Evolutionary conservation across 2,888 invertebrate species (phyloP).

Genomic region (Meiosimyza platycephala): DNA sequence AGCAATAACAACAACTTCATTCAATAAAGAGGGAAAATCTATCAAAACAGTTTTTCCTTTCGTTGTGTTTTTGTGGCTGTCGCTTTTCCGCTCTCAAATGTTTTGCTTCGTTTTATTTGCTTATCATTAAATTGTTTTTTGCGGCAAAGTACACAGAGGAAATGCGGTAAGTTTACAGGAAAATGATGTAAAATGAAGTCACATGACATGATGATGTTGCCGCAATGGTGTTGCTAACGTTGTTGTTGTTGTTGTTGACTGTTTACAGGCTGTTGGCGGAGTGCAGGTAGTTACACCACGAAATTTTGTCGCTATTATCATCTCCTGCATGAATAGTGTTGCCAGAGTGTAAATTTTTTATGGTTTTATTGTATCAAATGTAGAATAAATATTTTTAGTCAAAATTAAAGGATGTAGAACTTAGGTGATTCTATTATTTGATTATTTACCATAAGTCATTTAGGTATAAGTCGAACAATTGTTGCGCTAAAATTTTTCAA

Average conservation of each 20-base stretch:
- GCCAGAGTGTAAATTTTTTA: neutral
- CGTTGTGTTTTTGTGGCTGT: neutral
- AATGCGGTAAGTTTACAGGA: neutral
- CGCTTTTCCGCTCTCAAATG: neutral
- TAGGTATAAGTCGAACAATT: no score
- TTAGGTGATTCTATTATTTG: no score
- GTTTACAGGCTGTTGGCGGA: no score
- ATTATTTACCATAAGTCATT: no score
- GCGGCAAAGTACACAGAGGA: neutral
- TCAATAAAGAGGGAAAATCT: neutral
- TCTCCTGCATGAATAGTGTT: neutral
- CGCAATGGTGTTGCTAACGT: no score
- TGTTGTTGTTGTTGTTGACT: no score
- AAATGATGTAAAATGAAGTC: slow-evolving; percentile 2
- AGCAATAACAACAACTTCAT: neutral
- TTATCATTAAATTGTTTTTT: slow-evolving; percentile 25
- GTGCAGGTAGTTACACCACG: slow-evolving; percentile 3
- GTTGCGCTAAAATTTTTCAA: no score
- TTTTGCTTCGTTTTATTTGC: slow-evolving; percentile 21
- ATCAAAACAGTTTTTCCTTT: slow-evolving; percentile 6
- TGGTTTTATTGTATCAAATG: no score
- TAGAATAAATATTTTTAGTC: no score
- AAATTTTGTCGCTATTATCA: slow-evolving; percentile 17
- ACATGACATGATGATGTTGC: slow-evolving; percentile 1
- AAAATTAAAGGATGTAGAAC: no score